Evolutionary conservation across 2,113 vertebrate species (phyloP), one percentile per base, ranked within the genome.

Genomic region (Scalopus aquaticus): DNA sequence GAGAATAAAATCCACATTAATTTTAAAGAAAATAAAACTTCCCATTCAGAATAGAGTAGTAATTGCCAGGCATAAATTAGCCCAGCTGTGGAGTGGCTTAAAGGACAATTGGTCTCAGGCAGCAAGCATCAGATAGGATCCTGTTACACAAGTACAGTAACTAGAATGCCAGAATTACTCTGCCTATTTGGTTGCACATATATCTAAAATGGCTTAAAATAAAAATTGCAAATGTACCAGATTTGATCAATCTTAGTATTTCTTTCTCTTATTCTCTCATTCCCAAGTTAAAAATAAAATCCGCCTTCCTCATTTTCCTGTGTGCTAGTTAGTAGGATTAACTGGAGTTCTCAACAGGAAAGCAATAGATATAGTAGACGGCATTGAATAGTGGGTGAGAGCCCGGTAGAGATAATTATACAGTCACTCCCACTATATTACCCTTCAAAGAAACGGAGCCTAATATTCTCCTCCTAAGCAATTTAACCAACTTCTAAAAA

Each of bases 401-500:
- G 94, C 97, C 97, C 95, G 96, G 86, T 96, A 92, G 97, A 97
- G 97, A 97, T 98, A 98, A 98, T 98, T 97, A 97, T 81, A 97
- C 44, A 96, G 97, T 97, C 96, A 97, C 98, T 97, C 97, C 98
- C 92, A 97, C 98, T 97, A 65, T 97, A 96, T 98, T 98, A 97
- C 97, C 95, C 95, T 96, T 96, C 97, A 96, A 96, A 98, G 98
- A 98, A 98, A 98, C 83, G 64, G 97, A 98, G 97, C 98, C 98
- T 97, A 97, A 97, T 98, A 98, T 98, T 98, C 98, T 98, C 94
- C 95, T 98, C 97, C 97, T 98, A 97, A 98, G 97, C 97, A 98
- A 60, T 91, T 98, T 98, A 98, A 95, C 95, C 80, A 97, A 97
- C 96, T 97, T 95, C 73, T 62, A 76, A 95, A 96, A 49, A 94